Conservation (phyloP, 2,888 invertebrate genomes). For the Idaea aversata region DNA sequence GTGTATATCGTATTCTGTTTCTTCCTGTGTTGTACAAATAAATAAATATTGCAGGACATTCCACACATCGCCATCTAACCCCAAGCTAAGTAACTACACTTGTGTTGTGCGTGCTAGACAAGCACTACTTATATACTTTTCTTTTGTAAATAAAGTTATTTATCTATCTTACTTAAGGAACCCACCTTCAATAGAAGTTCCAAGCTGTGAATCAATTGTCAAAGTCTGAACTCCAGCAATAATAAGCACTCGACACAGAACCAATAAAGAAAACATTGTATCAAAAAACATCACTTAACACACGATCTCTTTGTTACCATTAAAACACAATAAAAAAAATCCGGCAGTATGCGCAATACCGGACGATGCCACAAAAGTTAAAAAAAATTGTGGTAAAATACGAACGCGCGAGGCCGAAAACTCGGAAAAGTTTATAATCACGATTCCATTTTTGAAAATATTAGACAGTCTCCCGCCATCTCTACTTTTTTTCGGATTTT, state of each 20-base stretch:
- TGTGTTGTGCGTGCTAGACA: too few relatives aligned
- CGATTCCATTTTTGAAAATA: conserved; percentile 12
- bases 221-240: conserved; percentile 63
- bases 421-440: conserved; percentile 4
- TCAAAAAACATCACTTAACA: conserved; percentile 41
- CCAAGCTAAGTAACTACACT: too few relatives aligned
- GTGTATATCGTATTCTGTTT: too few relatives aligned
- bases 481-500: neutral
- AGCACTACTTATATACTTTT: too few relatives aligned
- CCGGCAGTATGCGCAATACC: conserved; percentile 3
- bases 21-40: too few relatives aligned
- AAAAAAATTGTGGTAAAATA: neutral
- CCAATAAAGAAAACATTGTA: conserved; percentile 61
- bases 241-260: conserved; percentile 64
- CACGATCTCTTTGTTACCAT: conserved; percentile 12
- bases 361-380: neutral
- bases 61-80: too few relatives aligned
- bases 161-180: conserved; percentile 4
- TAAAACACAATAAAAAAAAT: conserved; percentile 9
- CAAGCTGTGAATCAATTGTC: conserved; percentile 70
- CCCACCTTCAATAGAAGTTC: conserved; percentile 73
- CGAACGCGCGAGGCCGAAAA: neutral
- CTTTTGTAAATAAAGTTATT: too few relatives aligned
- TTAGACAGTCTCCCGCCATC: neutral
- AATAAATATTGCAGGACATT: too few relatives aligned